Evolutionary conservation across 2,113 vertebrate genomes (phyloP), one percentile per base, ranked within the genome.

Genomic region (Chaenogobius annularis): DNA sequence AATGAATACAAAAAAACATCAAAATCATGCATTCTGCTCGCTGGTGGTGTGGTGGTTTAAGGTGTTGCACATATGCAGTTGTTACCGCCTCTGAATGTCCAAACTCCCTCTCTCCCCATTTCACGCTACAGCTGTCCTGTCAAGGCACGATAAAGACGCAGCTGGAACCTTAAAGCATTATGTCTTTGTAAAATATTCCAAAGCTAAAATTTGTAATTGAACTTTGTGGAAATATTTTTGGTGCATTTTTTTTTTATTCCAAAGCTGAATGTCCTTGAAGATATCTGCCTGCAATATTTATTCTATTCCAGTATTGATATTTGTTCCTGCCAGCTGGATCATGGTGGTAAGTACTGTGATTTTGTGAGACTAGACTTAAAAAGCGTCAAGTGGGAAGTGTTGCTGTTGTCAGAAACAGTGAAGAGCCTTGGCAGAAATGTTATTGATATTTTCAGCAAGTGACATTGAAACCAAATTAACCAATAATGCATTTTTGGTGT

Each of bases 381-480:
- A 54, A n/a, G 19, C 50, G 19, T 54, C n/a, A n/a, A 54, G 50
- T 54, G 50, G 50, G 50, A 20, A 54, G 50, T 54, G 50, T 54
- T n/a, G 50, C 50, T 20, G 50, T 10, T 20, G 47, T 20, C 50
- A 54, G 19, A 20, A 54, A 54, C 50, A 10, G 50, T n/a, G 50
- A n/a, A n/a, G 50, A 54, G 50, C 20, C 22, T 58, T 58, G 22
- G 20, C 23, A 58, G 55, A 58, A 26, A 58, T 3, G 12, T 12
- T 58, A 26, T 26, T 58, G 55, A 58, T 58, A 58, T 58, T 58
- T 58, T 58, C 55, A 5, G 20, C 26, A 22, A 58, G 55, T 58
- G 55, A 58, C 55, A 58, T 26, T 26, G 5, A 26, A 58, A 66
- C 12, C n/a, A 47, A 12, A 64, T 40, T 8, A 19, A 10, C 20